Evolutionary conservation across 2,888 invertebrate genomes (phyloP).

Genomic region (Thumatha senex): DNA sequence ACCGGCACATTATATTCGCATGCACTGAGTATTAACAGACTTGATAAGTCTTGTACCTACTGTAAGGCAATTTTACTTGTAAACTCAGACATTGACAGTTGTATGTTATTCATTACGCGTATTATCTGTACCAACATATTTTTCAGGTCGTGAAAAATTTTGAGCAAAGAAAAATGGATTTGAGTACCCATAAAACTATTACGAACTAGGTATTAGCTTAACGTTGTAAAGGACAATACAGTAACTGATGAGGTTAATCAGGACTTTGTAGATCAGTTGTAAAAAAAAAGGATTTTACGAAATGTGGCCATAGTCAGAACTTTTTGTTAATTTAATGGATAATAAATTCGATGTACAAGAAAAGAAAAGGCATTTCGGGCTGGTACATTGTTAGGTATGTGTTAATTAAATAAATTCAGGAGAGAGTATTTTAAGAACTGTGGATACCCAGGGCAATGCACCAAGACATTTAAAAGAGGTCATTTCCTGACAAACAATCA

Average conservation of each 20-base stretch:
- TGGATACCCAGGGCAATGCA: slow-evolving; percentile 22
- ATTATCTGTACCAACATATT: background rate
- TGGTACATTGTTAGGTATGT: slow-evolving; percentile 1
- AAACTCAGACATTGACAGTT: background rate
- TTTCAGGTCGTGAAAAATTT: background rate
- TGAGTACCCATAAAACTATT: too few species aligned
- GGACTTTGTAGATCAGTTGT: too few species aligned
- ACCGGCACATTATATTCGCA: slow-evolving; percentile 53
- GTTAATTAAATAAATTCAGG: slow-evolving; percentile 13
- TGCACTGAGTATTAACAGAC: background rate
- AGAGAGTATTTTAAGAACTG: slow-evolving; percentile 28
- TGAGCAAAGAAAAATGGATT: too few species aligned
- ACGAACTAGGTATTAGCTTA: too few species aligned
- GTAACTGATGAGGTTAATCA: too few species aligned
- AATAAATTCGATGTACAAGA: too few species aligned
- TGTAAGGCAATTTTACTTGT: background rate
- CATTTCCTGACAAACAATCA: slow-evolving; percentile 14
- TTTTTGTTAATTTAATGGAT: too few species aligned
- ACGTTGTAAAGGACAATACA: too few species aligned
- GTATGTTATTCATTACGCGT: background rate
- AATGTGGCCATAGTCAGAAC: background rate
- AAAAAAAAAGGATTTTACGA: background rate
- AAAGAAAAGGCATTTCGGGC: background rate
- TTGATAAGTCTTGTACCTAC: slow-evolving; percentile 10
- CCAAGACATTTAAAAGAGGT: slow-evolving; percentile 16